These are phyloP conservation scores for Pyralis farinalis DNA, from an alignment of 2,888 invertebrate species.

Conservation along the genomic window DNA sequence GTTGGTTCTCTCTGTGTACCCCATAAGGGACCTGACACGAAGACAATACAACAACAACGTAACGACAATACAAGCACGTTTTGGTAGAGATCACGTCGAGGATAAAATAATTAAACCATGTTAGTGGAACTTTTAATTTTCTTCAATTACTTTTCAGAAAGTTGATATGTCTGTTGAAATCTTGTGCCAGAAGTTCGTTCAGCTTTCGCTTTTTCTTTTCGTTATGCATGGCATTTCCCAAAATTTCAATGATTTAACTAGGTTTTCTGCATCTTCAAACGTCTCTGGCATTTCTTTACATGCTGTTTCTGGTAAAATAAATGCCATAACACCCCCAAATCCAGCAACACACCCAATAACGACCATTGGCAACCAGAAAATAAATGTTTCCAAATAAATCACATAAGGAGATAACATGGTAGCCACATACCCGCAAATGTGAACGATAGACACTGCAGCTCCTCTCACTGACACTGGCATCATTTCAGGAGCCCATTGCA, in stretches of 20 bases:
- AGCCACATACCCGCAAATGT: slow-evolving; percentile 46
- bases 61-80: no score
- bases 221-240: slow-evolving; percentile 32
- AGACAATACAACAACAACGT: no score
- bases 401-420: slow-evolving; percentile 43
- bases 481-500: slow-evolving; percentile 55
- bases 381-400: slow-evolving; percentile 29
- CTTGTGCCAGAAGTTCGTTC: no score
- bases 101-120: no score
- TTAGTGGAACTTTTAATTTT: no score
- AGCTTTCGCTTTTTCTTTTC: no score
- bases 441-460: slow-evolving; percentile 43
- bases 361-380: slow-evolving; percentile 30
- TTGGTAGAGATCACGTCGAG: no score
- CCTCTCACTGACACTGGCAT: slow-evolving; percentile 50
- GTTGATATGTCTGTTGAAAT: no score
- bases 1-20: no score
- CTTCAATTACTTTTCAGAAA: no score
- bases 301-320: slow-evolving; percentile 33
- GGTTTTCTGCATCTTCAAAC: slow-evolving; percentile 35
- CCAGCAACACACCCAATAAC: slow-evolving; percentile 24
- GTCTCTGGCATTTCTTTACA: slow-evolving; percentile 37
- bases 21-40: no score
- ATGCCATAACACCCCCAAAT: slow-evolving; percentile 23
- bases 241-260: slow-evolving; percentile 24